phyloP scores from a whole-genome alignment of 2,888 invertebrate species.

The Romanomermis culicivorax region DNA sequence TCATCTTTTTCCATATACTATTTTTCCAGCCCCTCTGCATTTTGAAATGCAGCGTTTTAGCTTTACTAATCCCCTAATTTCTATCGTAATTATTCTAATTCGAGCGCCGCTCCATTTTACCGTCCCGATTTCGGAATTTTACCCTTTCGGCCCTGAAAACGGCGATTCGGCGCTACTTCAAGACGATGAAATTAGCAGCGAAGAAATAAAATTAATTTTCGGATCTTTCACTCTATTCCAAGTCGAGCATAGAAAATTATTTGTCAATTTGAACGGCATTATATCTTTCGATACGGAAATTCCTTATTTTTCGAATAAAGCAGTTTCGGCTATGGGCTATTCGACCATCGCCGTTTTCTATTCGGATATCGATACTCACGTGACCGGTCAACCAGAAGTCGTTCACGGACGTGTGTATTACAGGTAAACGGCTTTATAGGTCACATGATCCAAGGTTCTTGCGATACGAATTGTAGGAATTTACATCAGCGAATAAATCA shows the following conservation, averaged over 20 bases:
- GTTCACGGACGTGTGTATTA: conserved; percentile 47
- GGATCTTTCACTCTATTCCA: neutral
- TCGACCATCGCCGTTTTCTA: conserved; percentile 73
- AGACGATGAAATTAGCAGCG: neutral
- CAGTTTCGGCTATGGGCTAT: conserved; percentile 34
- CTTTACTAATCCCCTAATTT: too few relatives aligned
- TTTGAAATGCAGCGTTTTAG: too few relatives aligned
- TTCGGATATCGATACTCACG: conserved; percentile 57
- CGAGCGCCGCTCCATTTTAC: too few relatives aligned
- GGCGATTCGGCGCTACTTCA: neutral
- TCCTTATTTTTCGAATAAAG: conserved; percentile 9
- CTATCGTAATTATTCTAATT: too few relatives aligned
- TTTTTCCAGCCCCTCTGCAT: too few relatives aligned
- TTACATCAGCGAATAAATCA: too few relatives aligned
- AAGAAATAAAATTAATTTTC: neutral
- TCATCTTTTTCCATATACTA: too few relatives aligned
- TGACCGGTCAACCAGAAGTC: neutral
- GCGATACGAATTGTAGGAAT: too few relatives aligned
- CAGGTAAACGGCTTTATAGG: conserved; percentile 30
- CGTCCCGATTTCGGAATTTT: too few relatives aligned
- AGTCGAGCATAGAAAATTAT: neutral
- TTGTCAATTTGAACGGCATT: conserved; percentile 13
- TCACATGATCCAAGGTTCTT: too few relatives aligned
- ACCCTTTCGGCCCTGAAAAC: neutral
- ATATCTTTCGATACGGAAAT: conserved; percentile 13